Percentiles rank a stretch among this genome's conserved stretches.
These are phyloP conservation scores for Liasis olivaceus DNA, from an alignment of 2,797 vertebrate species.

Conservation along the genomic window DNA sequence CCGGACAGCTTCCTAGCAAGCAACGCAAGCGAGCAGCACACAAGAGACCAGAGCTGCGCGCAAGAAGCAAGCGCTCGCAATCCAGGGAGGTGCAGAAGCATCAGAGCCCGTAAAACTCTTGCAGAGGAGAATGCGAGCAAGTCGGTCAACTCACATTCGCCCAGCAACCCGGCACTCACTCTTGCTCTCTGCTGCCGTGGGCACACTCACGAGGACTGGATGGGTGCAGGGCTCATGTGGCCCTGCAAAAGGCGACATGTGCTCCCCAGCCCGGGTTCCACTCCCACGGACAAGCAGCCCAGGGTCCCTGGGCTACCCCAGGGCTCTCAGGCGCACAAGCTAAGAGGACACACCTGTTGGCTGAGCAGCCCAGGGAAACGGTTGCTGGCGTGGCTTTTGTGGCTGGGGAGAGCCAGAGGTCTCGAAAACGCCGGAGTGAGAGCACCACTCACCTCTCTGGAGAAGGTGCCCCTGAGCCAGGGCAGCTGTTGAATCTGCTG, in stretches of 20 bases:
- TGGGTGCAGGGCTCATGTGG: not conserved
- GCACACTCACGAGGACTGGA: not conserved
- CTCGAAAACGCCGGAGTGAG: not conserved
- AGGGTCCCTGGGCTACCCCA: not conserved
- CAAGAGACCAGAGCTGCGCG: too few species aligned
- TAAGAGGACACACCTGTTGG: not conserved
- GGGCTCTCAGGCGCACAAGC: not conserved
- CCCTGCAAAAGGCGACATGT: not conserved
- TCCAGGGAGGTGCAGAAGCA: too few species aligned
- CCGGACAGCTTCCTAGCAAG: too few species aligned
- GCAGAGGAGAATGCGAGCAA: not conserved
- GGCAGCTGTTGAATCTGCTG: not conserved
- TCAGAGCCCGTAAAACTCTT: too few species aligned
- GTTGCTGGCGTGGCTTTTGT: not conserved
- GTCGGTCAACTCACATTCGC: not conserved
- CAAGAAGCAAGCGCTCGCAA: too few species aligned
- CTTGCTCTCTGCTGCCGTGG: not conserved
- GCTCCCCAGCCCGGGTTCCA: not conserved
- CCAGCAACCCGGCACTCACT: not conserved
- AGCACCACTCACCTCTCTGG: too few species aligned
- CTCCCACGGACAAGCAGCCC: too few species aligned
- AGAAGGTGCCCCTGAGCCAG: not conserved
- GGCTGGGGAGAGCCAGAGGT: not conserved
- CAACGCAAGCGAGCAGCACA: too few species aligned
- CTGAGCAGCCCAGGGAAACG: not conserved